Evolutionary conservation across 2,797 vertebrate species (phyloP).

Genomic region (Neosalanx taihuensis): DNA sequence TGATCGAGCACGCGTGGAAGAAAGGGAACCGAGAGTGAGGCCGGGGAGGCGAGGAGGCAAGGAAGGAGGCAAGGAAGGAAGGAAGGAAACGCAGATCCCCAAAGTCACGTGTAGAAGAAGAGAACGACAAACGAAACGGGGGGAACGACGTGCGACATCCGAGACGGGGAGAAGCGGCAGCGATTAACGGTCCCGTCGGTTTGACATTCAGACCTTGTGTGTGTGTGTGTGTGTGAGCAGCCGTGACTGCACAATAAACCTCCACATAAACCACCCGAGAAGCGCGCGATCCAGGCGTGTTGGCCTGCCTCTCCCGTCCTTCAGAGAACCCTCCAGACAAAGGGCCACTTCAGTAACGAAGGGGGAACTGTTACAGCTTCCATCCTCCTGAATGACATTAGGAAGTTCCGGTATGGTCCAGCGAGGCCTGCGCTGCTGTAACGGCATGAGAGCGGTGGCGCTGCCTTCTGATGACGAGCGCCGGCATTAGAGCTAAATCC

Average conservation of each 20-base stretch:
- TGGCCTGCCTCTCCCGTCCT: not conserved
- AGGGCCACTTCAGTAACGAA: not conserved
- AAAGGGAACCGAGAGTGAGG: slow-evolving; percentile 9
- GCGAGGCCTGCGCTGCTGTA: not conserved
- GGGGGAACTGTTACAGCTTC: not conserved
- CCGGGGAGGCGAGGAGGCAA: not conserved
- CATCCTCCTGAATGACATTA: not conserved
- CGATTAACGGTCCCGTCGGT: not conserved
- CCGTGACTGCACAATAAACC: not conserved
- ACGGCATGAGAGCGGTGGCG: slow-evolving; percentile 14
- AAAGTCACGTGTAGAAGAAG: not conserved
- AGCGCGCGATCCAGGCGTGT: not conserved
- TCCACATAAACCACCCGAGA: not conserved
- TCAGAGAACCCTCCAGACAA: not conserved
- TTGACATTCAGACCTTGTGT: too few relatives aligned
- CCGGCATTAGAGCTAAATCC: slow-evolving; percentile 57
- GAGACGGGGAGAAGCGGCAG: not conserved
- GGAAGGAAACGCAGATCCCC: too few relatives aligned
- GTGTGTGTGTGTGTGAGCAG: too few relatives aligned
- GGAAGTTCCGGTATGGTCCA: not conserved
- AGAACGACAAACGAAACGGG: not conserved
- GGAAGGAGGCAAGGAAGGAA: not conserved
- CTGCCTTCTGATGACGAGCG: slow-evolving; percentile 28
- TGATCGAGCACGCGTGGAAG: not conserved
- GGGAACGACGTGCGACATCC: too few relatives aligned